phyloP scores from a whole-genome alignment of 2,888 invertebrate species.

The Troilus luridus region DNA sequence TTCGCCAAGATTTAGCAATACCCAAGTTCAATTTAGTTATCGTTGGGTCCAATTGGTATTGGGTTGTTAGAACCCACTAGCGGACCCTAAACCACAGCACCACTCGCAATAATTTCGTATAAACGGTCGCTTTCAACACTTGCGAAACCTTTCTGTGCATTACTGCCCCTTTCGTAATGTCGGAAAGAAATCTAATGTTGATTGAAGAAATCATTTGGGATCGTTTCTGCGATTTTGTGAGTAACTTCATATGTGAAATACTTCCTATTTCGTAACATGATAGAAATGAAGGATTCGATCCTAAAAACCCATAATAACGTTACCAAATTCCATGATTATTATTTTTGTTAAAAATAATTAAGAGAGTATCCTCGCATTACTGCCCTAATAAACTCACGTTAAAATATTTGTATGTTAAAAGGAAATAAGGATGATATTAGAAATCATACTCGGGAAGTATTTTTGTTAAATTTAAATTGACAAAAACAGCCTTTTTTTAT shows the following conservation, averaged over 20 bases:
- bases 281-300: background rate
- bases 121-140: background rate
- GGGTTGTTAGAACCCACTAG: background rate
- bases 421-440: too few relatives aligned
- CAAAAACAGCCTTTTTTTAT: background rate
- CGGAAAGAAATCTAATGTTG: background rate
- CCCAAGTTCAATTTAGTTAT: background rate
- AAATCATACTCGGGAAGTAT: background rate
- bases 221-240: background rate
- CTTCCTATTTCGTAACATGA: background rate
- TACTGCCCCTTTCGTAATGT: background rate
- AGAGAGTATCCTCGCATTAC: too few relatives aligned
- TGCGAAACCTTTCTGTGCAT: background rate
- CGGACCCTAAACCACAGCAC: background rate
- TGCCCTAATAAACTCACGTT: too few relatives aligned
- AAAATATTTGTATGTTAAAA: too few relatives aligned
- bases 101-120: background rate
- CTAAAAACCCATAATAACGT: background rate
- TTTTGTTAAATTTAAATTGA: background rate
- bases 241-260: background rate
- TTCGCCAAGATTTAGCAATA: constrained; percentile 7
- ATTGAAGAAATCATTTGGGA: background rate
- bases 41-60: background rate
- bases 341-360: background rate
- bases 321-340: background rate